Evolutionary conservation across 1,140 invertebrate species (phyloP), one percentile per base, ranked within the genome.

Genomic region (Cyphomyrmex costatus): DNA sequence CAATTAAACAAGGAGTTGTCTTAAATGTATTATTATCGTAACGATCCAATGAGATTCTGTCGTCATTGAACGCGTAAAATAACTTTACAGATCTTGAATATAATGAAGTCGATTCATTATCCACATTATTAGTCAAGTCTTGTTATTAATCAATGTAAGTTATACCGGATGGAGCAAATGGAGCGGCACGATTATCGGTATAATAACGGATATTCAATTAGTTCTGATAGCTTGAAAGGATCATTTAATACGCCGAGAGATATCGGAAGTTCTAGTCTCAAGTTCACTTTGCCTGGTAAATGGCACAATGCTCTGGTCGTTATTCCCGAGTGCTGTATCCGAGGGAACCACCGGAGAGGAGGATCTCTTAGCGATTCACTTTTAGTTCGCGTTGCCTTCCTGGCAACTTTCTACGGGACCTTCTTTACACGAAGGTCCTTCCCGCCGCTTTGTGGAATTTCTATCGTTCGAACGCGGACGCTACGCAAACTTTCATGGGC

Each of bases 311-410:
- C 51, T 42, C 36, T n/a, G 27, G 36, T 24, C 53, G 42, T 33
- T 73, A 21, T 83, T 61, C 36, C 36, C 79, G 10, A 74, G 79
- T 83, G 79, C 53, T 60, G 79, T 83, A 74, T 74, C 53, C 63
- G 70, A 53, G 53, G 79, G 74, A 77, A 80, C 5, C 33, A 63
- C 51, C n/a, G 36, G 21, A 73, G 27, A 74, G 46, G 27, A 85
- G 46, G 33, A 86, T 79, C 77, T 74, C 60, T 78, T 68, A 46
- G 68, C 73, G 73, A 61, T 53, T 86, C 49, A 51, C 68, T 88
- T 78, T 79, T 56, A 66, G 56, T 70, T 70, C 53, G 42, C 66
- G 36, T 7, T 79, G 49, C 60, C 27, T 27, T 76, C 56, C 42
- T 12, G 46, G 33, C 87, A 51, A 74, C 51, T 58, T 76, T 80